Conservation (phyloP, 1,140 invertebrate genomes). For the Arion vulgaris region DNA sequence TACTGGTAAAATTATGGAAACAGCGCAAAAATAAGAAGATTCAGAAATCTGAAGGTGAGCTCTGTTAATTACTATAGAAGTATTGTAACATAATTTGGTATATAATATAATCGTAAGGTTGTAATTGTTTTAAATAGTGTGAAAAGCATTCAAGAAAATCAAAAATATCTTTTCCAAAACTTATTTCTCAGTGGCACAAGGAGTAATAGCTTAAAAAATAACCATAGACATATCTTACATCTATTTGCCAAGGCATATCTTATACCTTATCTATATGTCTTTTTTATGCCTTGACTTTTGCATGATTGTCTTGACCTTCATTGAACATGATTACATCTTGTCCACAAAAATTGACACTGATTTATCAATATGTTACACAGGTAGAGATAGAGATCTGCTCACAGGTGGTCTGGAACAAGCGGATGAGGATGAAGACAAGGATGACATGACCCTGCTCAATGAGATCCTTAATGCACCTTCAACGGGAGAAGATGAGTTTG, state of each 20-base stretch:
- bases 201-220: too few relatives aligned
- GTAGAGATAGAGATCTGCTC: slow-evolving; percentile 67
- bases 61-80: not conserved
- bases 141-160: not conserved
- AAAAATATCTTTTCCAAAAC: too few relatives aligned
- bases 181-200: too few relatives aligned
- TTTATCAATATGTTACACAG: slow-evolving; percentile 39
- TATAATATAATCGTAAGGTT: not conserved
- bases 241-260: too few relatives aligned
- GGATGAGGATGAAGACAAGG: slow-evolving; percentile 70
- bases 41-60: slow-evolving; percentile 40
- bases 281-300: too few relatives aligned
- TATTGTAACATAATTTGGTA: too few relatives aligned
- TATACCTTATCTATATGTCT: too few relatives aligned
- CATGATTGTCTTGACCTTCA: too few relatives aligned
- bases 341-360: too few relatives aligned
- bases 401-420: slow-evolving; percentile 63
- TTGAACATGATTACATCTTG: too few relatives aligned
- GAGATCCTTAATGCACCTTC: slow-evolving; percentile 73
- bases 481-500: slow-evolving; percentile 68
- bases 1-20: slow-evolving; percentile 53
- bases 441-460: slow-evolving; percentile 73
- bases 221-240: not conserved
- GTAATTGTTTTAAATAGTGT: not conserved
- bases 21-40: slow-evolving; percentile 45